Percentiles rank a stretch among this genome's conserved stretches.
Evolutionary conservation across 1,140 invertebrate species (phyloP).

Genomic region (Antheraea pernyi): DNA sequence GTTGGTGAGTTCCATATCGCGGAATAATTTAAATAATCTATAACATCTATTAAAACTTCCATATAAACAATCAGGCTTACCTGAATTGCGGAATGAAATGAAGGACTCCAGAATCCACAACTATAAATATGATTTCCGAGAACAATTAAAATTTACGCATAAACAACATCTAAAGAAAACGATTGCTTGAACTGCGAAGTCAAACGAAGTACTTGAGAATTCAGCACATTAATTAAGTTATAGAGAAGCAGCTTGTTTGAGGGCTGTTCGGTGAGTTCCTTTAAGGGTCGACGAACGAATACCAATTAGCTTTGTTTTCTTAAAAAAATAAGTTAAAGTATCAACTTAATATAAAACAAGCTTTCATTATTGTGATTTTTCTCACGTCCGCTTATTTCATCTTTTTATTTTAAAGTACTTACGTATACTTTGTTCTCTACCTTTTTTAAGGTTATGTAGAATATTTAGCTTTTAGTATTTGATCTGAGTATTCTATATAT

Average conservation of each 20-base stretch:
- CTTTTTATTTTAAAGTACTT: no score
- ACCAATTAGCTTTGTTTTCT: conserved; percentile 12
- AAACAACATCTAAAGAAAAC: conserved; percentile 14
- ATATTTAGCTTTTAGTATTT: no score
- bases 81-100: no score
- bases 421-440: background rate
- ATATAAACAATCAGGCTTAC: no score
- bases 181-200: conserved; percentile 27
- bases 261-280: background rate
- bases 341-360: background rate
- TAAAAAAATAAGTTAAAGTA: no score
- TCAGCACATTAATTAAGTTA: conserved; percentile 41
- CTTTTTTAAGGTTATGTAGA: no score
- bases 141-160: conserved; percentile 19
- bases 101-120: no score
- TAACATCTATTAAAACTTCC: no score
- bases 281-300: conserved; percentile 2
- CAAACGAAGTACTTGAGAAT: conserved; percentile 28
- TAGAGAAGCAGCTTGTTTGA: conserved; percentile 28
- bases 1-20: no score
- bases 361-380: background rate
- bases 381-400: background rate
- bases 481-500: no score
- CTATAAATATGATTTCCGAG: conserved; percentile 4
- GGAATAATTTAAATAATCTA: no score